Conservation (phyloP, 2,797 vertebrate species). For the Gallinago nigripennis region DNA sequence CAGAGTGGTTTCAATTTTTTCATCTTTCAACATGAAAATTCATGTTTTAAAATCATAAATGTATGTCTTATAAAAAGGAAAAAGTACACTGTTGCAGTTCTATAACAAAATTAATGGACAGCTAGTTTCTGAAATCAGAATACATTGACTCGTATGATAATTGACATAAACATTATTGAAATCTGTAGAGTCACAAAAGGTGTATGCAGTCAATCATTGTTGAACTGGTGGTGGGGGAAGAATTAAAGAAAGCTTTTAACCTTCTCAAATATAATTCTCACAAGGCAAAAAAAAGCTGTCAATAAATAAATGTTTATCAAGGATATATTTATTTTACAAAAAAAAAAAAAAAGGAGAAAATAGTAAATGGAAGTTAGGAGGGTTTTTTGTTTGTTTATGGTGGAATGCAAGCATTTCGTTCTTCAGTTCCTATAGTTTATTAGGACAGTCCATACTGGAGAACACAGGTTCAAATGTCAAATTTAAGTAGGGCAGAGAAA, state of each 20-base stretch:
- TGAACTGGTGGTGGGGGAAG: background rate
- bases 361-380: background rate
- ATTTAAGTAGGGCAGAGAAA: background rate
- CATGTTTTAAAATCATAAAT: background rate
- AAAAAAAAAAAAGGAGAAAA: background rate
- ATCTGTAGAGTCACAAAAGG: background rate
- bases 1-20: background rate
- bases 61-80: background rate
- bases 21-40: background rate
- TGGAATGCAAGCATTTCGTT: background rate
- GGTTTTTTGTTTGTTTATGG: no score
- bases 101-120: background rate
- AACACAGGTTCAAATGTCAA: background rate
- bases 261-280: background rate
- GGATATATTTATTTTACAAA: background rate
- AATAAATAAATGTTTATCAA: background rate
- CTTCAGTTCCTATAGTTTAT: background rate
- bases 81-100: accelerated
- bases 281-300: background rate
- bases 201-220: background rate
- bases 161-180: background rate
- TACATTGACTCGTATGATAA: background rate
- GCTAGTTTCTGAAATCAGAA: background rate
- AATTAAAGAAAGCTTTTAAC: background rate
- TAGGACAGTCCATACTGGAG: background rate